Base-by-base conservation (phyloP, 2,113 vertebrate genomes). In the Calyptomena viridis region DNA sequence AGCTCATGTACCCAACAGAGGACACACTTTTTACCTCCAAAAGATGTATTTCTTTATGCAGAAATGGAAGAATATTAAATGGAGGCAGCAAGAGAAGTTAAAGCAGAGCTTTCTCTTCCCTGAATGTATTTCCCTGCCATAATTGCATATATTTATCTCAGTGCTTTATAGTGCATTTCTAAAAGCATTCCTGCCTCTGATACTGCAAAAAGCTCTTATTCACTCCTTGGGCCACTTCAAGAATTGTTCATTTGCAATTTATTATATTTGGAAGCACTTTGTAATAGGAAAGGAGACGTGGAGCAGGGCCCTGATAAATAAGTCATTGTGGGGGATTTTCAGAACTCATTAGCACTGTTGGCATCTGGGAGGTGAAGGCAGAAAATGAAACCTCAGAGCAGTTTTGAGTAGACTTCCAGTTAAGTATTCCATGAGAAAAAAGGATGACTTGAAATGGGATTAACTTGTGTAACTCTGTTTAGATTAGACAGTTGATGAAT, bases 71-170 rank as follows among this genome's bases (percentile, higher is more conserved):
- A 91, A 50, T 14, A 81, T 47, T 63, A 83, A 94, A 78, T 60
- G 52, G 46, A 82, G 55, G 52, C 92, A 86, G 82, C 60, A 55
- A 60, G 79, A 67, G 53, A 14, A 35, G 37, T 78, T 90, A 20
- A 96, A 92, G 37, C 56, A 56, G 60, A 83, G 85, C 56, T 80
- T 89, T 86, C 72, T 67, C 60, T 77, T 72, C 71, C 74, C 60
- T 82, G 83, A 72, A 58, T 14, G 0, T 56, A 28, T 87, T 96
- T 92, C 56, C 76, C n/a, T 58, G 5, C 2, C 89, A 28, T 95
- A 94, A 97, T 94, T 94, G 84, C 86, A 78, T 69, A 10, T 95
- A 92, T 93, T 96, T 97, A 94, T 96, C 93, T 93, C 79, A 68
- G 30, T 93, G 67, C 71, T 95, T 96, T 94, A 75, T 49, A 72